These are phyloP conservation scores for Apocheima hispidaria DNA, from an alignment of 2,888 invertebrate species.

Conservation along the genomic window DNA sequence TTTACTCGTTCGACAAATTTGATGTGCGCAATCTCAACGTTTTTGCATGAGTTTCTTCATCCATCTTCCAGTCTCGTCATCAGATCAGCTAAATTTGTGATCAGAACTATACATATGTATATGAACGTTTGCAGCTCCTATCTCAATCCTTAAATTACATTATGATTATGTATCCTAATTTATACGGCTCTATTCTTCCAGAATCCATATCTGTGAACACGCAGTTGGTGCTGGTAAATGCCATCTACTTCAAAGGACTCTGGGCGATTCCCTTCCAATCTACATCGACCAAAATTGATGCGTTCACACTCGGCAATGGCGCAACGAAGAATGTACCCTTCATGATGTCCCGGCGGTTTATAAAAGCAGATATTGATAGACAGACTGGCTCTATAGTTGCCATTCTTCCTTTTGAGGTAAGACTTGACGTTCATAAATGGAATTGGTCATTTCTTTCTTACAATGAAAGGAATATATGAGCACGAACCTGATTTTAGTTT, in stretches of 20 bases:
- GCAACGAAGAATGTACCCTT: slow-evolving; percentile 79
- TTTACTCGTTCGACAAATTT: no score
- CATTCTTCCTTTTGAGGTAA: slow-evolving; percentile 88
- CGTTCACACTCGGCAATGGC: slow-evolving; percentile 83
- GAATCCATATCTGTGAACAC: slow-evolving; percentile 72
- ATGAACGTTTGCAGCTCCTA: no score
- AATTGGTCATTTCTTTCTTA: not conserved
- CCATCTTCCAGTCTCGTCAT: no score
- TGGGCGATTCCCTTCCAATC: slow-evolving; percentile 89
- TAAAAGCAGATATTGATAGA: slow-evolving; percentile 82
- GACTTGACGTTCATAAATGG: not conserved
- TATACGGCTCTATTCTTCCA: slow-evolving; percentile 54
- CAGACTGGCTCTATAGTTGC: slow-evolving; percentile 86
- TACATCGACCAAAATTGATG: slow-evolving; percentile 77
- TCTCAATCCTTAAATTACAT: no score
- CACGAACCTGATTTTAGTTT: no score
- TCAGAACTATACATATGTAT: no score
- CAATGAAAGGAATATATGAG: no score
- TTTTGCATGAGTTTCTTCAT: no score
- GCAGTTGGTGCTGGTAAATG: slow-evolving; percentile 88
- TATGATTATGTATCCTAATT: no score
- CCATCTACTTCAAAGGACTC: slow-evolving; percentile 90
- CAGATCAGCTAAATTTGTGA: no score
- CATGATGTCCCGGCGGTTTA: slow-evolving; percentile 87
- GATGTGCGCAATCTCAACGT: no score